phyloP scores from a whole-genome alignment of 2,888 invertebrate species.

The Prosapia bicincta region DNA sequence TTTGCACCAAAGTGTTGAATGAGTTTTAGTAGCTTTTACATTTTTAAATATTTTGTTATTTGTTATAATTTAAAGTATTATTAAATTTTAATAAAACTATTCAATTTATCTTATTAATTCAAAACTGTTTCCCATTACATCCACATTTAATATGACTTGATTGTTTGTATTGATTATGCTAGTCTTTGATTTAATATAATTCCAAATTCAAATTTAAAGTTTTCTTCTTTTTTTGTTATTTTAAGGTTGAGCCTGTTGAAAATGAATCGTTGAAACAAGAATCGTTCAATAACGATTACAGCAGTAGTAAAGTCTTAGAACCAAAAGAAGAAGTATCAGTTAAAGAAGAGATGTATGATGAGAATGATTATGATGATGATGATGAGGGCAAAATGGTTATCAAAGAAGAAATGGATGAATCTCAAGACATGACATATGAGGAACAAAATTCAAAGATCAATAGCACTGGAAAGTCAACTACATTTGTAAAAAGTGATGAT shows the following conservation, averaged over 20 bases:
- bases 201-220: no score
- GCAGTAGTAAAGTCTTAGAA: not conserved
- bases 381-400: slow-evolving; percentile 44
- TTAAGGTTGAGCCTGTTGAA: slow-evolving; percentile 44
- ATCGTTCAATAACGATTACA: slow-evolving; percentile 46
- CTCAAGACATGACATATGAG: slow-evolving; percentile 41
- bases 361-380: slow-evolving; percentile 27
- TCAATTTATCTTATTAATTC: no score
- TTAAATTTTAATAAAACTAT: no score
- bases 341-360: slow-evolving; percentile 41
- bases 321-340: slow-evolving; percentile 10
- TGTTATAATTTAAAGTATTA: no score
- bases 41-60: no score
- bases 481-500: slow-evolving; percentile 46
- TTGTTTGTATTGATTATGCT: no score
- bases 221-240: not conserved
- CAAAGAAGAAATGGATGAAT: slow-evolving; percentile 44
- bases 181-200: no score
- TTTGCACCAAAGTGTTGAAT: no score
- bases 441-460: slow-evolving; percentile 54
- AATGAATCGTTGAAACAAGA: slow-evolving; percentile 46
- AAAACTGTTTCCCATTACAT: no score
- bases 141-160: no score
- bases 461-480: slow-evolving; percentile 46
- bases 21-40: no score